These are phyloP conservation scores for Montifringilla adamsi DNA, from an alignment of 2,113 vertebrate genomes.

Conservation along the genomic window DNA sequence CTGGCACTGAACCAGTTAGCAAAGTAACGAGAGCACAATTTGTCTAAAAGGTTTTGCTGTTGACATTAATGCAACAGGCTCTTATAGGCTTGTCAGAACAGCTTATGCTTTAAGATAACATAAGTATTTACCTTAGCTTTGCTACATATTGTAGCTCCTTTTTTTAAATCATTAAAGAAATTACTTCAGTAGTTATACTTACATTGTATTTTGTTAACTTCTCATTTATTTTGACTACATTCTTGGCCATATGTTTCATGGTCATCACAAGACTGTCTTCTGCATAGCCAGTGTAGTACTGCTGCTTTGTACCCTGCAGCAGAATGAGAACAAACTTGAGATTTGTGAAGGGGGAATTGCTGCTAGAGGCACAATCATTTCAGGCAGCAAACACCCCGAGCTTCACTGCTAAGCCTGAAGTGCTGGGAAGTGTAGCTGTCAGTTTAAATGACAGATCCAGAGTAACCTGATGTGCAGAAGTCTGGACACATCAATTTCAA, in stretches of 20 bases:
- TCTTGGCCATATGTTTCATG: constrained; percentile 91
- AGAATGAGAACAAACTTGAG: neutral
- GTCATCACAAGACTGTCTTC: constrained; percentile 76
- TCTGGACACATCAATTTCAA: neutral
- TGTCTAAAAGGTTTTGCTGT: neutral
- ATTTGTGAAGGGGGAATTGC: too few species aligned
- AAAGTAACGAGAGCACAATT: neutral
- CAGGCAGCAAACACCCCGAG: neutral
- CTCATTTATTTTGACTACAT: constrained; percentile 81
- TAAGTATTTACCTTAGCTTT: neutral
- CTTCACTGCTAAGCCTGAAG: rapidly evolving
- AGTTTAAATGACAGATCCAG: neutral
- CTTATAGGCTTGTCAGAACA: neutral
- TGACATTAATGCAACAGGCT: neutral
- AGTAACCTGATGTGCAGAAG: neutral
- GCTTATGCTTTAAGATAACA: neutral
- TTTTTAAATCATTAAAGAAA: neutral
- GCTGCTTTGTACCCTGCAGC: constrained; percentile 80
- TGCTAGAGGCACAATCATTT: neutral
- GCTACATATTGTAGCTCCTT: too few species aligned
- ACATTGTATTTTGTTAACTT: constrained; percentile 83
- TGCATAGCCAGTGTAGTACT: constrained; percentile 84
- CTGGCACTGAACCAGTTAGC: neutral
- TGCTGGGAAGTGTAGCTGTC: neutral
- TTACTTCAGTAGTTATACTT: constrained; percentile 43